Base-by-base conservation (phyloP, 2,888 invertebrate genomes). In the Hypercompe scribonia region DNA sequence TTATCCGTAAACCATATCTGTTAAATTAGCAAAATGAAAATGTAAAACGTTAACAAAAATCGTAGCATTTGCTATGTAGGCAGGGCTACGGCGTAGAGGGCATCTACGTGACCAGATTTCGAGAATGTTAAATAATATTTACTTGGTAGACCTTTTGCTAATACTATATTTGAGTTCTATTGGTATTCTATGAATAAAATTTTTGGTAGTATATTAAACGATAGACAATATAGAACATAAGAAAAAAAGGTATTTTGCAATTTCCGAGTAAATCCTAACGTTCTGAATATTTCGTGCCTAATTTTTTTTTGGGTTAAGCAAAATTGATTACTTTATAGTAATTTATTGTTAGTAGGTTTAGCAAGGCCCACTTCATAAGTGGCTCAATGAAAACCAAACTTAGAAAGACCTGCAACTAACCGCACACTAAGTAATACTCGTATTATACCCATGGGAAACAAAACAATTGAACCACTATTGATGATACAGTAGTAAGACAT, bases 61-160 rank as follows among this genome's bases (percentile, higher is more conserved):
- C 50, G 63, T 72, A 67, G 67, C 42, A 3, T 15, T 65, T n/a
- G 58, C 63, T 67, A 67, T 63, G 71, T 21, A 42, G 61, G 31
- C 18, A 2, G 36, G 15, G 63, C 67, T 72, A 72, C 72, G 63
- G 11, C 72, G 72, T 68, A 72, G 72, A 28, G 13, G 36, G 24
- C 31, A 8, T n/a, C 67, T 68, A 72, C 67, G 72, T 72, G 72
- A 72, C 67, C 36, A 72, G 67, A 50, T 72, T 72, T 1, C 50
- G 34, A 54, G 0, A 67, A 31, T 42, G 21, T 33, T 4, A n/a
- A 33, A 34, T 21, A 42, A 66, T 39, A 36, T 36, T 65, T 34
- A 63, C 39, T 67, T 28, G 8, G 71, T 50, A 71, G 28, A 31
- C 58, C 31, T 61, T 61, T n/a, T 64, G 15, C 54, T 68, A 46